Conservation (phyloP, 1,140 invertebrate species). For the Caenorhabditis inopinata region DNA sequence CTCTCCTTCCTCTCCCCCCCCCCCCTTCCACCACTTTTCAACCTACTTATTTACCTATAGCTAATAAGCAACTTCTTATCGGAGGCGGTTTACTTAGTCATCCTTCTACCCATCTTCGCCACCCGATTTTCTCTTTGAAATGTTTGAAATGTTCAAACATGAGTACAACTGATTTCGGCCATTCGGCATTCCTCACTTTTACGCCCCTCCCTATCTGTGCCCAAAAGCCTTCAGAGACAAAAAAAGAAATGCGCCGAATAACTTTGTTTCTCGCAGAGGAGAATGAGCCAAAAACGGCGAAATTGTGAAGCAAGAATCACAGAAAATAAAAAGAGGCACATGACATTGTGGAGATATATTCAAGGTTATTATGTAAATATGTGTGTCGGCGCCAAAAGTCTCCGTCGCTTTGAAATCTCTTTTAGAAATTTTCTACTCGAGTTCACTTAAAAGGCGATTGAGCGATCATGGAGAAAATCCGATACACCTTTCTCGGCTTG, state of each 20-base stretch:
- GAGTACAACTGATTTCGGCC: neutral
- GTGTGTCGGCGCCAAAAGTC: constrained; percentile 26
- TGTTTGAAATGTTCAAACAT: neutral
- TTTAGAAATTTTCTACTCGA: neutral
- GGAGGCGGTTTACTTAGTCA: constrained; percentile 21
- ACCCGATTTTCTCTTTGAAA: neutral
- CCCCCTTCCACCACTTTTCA: neutral
- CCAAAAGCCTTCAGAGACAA: neutral
- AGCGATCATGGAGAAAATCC: neutral
- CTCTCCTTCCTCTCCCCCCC: neutral
- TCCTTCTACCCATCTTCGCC: neutral
- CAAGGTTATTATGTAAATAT: constrained; percentile 23
- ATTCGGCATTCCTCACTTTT: neutral
- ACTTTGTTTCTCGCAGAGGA: neutral
- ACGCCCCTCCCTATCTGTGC: neutral
- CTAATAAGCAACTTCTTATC: constrained; percentile 29
- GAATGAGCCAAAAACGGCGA: neutral
- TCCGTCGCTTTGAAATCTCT: neutral
- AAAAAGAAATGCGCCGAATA: neutral
- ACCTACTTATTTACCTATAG: constrained; percentile 29
- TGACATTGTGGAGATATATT: constrained; percentile 10
- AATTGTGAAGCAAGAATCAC: neutral
- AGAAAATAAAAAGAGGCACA: neutral
- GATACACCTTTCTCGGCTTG: neutral
- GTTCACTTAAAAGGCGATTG: neutral